Conservation (phyloP, 23 tunicate genomes). For the Ascidia mentula region DNA sequence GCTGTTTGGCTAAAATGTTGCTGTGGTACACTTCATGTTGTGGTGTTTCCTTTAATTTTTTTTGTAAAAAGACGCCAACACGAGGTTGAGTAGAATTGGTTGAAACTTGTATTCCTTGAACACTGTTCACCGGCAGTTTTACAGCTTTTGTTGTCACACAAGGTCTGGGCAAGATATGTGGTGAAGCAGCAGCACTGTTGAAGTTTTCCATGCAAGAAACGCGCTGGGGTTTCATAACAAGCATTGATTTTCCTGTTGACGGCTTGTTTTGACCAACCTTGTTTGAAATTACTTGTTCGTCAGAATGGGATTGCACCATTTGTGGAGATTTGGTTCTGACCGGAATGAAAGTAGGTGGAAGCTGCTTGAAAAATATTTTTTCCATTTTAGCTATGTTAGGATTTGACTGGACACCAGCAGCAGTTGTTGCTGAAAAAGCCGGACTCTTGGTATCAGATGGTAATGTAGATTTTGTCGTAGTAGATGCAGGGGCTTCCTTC, state of each 20-base stretch:
- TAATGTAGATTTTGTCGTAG: neutral
- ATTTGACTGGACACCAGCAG: neutral
- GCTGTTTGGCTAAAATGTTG: neutral
- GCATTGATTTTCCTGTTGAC: neutral
- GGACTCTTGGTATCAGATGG: neutral
- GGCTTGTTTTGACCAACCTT: neutral
- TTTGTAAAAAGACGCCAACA: neutral
- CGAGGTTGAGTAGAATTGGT: neutral
- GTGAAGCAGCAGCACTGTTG: too few species aligned
- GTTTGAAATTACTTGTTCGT: neutral
- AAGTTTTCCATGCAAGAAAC: too few species aligned
- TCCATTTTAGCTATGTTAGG: neutral
- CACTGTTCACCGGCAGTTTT: neutral
- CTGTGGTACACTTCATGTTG: neutral
- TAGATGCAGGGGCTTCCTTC: too few species aligned
- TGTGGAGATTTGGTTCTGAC: too few species aligned
- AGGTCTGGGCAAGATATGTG: too few species aligned
- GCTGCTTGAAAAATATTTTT: neutral
- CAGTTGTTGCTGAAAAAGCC: neutral
- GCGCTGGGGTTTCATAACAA: neutral
- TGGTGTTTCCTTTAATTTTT: neutral
- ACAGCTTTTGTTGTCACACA: too few species aligned
- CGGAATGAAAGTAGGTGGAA: neutral
- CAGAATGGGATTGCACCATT: too few species aligned
- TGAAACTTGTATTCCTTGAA: neutral